Evolutionary conservation across 2,888 invertebrate genomes (phyloP).

Genomic region (Drosophila borborema): DNA sequence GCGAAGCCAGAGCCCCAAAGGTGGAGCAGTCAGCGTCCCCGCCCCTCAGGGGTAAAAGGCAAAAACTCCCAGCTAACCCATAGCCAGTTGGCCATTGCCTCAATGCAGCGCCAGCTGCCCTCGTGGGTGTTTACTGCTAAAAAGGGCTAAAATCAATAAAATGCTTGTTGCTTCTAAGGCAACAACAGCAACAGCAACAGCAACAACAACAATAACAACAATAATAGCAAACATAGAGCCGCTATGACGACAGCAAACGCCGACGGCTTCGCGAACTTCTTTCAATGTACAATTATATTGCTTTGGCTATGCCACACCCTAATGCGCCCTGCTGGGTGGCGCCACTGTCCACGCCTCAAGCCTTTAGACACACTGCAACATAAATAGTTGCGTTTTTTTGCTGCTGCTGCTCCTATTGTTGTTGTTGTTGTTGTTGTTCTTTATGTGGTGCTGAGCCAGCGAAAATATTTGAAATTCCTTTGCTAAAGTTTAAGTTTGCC

Average conservation of each 20-base stretch:
- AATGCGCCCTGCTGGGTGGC: neutral
- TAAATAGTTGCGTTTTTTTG: constrained; percentile 75
- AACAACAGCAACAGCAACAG: neutral
- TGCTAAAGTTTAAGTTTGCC: constrained; percentile 45
- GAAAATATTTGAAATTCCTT: constrained; percentile 72
- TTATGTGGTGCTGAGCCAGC: constrained; percentile 50
- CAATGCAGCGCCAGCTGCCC: constrained; percentile 21
- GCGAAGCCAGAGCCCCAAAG: constrained; percentile 56
- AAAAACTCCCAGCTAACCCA: neutral
- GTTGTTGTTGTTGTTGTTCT: constrained; percentile 9
- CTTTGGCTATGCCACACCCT: constrained; percentile 56
- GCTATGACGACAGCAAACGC: constrained; percentile 27
- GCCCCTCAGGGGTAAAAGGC: neutral
- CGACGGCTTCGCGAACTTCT: constrained; percentile 47
- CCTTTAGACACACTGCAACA: constrained; percentile 62
- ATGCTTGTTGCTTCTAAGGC: constrained; percentile 76
- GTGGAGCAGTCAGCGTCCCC: neutral
- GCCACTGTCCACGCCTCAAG: constrained; percentile 2
- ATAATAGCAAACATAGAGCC: constrained; percentile 18
- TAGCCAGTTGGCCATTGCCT: neutral
- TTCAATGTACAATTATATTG: constrained; percentile 79
- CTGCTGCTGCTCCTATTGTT: neutral
- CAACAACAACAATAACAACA: constrained; percentile 13
- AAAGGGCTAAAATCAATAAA: constrained; percentile 83
- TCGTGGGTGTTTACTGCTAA: constrained; percentile 43